Conservation (phyloP, 2,113 vertebrate genomes). For the Dasyurus viverrinus region DNA sequence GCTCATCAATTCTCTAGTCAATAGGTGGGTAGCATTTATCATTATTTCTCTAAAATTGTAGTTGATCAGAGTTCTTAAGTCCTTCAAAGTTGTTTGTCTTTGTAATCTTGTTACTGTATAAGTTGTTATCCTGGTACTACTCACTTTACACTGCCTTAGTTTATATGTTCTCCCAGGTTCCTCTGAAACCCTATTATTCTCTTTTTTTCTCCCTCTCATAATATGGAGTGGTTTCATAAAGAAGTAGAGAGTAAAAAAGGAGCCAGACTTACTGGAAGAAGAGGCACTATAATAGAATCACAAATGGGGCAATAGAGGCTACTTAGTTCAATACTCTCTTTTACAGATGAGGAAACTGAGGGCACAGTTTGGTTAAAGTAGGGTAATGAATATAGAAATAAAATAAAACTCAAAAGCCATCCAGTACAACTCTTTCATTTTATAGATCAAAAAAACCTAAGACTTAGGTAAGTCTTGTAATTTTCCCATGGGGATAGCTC, state of each 20-base stretch:
- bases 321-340: not conserved
- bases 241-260: not conserved
- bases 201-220: not conserved
- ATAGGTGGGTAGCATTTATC: too few relatives aligned
- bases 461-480: not conserved
- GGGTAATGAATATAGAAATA: not conserved
- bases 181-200: not conserved
- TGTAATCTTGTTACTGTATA: too few relatives aligned
- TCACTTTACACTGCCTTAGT: too few relatives aligned
- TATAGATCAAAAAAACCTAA: not conserved
- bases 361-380: not conserved
- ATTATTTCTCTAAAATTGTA: too few relatives aligned
- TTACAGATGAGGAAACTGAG: not conserved
- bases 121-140: too few relatives aligned
- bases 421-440: not conserved
- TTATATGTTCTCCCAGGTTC: not conserved
- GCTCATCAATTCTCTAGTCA: too few relatives aligned
- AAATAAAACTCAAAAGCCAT: not conserved
- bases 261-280: not conserved
- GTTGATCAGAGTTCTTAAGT: too few relatives aligned
- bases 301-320: not conserved
- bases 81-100: too few relatives aligned
- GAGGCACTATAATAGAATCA: not conserved
- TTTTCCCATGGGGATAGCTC: not conserved
- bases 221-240: not conserved